Percentiles rank a stretch among this genome's conserved stretches.
Conservation (phyloP, 2,797 vertebrate genomes). For the Tenualosa thibaudeaui region DNA sequence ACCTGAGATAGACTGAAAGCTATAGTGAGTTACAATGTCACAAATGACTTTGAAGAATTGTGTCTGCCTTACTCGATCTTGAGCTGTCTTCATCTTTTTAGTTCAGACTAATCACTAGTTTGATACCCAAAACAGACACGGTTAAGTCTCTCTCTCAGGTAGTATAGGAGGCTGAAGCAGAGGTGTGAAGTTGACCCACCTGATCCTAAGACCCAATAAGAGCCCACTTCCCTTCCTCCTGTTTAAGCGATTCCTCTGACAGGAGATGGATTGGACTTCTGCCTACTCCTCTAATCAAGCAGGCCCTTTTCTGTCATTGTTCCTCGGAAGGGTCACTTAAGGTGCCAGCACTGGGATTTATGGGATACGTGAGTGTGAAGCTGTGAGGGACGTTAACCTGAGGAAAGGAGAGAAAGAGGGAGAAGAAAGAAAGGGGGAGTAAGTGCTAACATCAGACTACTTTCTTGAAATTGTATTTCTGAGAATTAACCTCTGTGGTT, state of each 20-base stretch:
- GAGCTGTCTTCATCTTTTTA: neutral
- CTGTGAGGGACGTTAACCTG: conserved; percentile 13
- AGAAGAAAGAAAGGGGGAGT: neutral
- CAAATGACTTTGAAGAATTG: no score
- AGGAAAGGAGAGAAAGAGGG: neutral
- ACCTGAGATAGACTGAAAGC: no score
- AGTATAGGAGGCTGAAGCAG: neutral
- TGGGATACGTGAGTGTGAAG: neutral
- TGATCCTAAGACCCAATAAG: neutral
- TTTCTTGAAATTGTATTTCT: conserved; percentile 44
- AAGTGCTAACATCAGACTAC: neutral
- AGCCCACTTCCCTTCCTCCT: neutral
- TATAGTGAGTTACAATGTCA: no score
- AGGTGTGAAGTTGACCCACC: neutral
- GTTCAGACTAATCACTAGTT: neutral
- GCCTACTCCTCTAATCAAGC: neutral
- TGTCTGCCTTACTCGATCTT: no score
- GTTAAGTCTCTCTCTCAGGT: neutral
- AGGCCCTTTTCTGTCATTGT: neutral
- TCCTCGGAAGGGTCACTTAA: neutral
- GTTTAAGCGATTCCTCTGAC: neutral
- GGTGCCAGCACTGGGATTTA: neutral
- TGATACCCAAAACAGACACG: neutral
- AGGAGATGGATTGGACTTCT: neutral
- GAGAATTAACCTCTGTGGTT: neutral